phyloP scores from a whole-genome alignment of 1,140 invertebrate species.

The Megathymus violae region DNA sequence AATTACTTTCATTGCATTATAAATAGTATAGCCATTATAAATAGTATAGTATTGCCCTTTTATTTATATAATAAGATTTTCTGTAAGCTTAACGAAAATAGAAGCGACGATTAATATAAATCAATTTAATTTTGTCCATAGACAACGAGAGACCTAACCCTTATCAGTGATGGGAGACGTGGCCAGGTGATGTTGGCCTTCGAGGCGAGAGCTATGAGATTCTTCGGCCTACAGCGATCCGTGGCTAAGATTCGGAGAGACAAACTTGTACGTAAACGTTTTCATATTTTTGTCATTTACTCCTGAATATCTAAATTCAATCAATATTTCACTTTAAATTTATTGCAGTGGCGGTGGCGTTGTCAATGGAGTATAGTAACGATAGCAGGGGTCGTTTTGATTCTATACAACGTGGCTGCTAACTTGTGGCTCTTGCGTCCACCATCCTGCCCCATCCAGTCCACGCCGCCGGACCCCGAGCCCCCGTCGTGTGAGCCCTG shows the following conservation, averaged over 20 bases:
- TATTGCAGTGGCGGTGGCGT: conserved; percentile 84
- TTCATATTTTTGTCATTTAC: too few relatives aligned
- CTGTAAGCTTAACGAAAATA: too few relatives aligned
- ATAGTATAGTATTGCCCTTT: too few relatives aligned
- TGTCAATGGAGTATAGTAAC: conserved; percentile 88
- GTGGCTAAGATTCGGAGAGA: conserved; percentile 56
- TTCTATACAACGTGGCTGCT: conserved; percentile 88
- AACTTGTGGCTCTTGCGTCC: conserved; percentile 87
- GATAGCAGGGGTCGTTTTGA: conserved; percentile 85
- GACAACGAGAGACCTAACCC: conserved; percentile 19
- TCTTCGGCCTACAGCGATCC: conserved; percentile 40
- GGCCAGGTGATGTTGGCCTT: conserved; percentile 33
- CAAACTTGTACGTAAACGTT: conserved; percentile 61
- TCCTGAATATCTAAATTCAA: too few relatives aligned
- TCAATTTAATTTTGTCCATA: background rate
- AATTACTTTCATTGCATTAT: too few relatives aligned
- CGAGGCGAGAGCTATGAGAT: conserved; percentile 37
- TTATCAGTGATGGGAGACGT: conserved; percentile 30
- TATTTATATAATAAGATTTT: too few relatives aligned
- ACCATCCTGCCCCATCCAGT: conserved; percentile 52
- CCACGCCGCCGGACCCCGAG: conserved; percentile 49
- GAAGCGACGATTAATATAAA: too few relatives aligned
- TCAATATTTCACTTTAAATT: too few relatives aligned
- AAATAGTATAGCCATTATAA: too few relatives aligned
- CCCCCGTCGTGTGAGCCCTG: conserved; percentile 71